Conservation (phyloP, 2,888 invertebrate genomes). For the Thecophora atra region DNA sequence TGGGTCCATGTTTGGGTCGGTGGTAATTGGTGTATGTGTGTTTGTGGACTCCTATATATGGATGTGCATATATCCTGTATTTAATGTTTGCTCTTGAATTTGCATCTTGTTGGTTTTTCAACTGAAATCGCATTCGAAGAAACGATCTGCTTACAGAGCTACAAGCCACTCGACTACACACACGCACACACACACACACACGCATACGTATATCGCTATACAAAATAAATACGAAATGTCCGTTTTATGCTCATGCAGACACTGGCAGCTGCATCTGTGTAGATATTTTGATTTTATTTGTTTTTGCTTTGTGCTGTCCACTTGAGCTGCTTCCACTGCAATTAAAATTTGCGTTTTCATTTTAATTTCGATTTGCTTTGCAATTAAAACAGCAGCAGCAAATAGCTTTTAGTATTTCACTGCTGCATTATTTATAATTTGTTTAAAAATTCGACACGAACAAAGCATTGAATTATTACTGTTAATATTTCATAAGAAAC, state of each 20-base stretch:
- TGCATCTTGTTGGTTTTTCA: slow-evolving; percentile 14
- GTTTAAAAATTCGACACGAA: no score
- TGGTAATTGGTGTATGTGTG: neutral
- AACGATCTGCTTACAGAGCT: slow-evolving; percentile 1
- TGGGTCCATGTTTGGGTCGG: neutral
- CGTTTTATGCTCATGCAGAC: no score
- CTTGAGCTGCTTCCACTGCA: slow-evolving; percentile 2
- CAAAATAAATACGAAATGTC: no score
- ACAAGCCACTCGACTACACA: neutral
- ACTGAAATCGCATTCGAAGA: slow-evolving; percentile 25
- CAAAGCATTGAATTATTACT: no score
- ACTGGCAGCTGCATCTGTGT: neutral
- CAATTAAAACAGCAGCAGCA: slow-evolving; percentile 27
- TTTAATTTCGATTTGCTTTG: slow-evolving; percentile 28
- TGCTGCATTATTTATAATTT: no score
- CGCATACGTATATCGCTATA: neutral
- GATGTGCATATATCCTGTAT: neutral
- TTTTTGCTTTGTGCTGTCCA: slow-evolving; percentile 16
- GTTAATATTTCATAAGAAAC: no score
- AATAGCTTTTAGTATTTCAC: slow-evolving; percentile 11
- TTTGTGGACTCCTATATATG: neutral
- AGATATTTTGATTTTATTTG: neutral
- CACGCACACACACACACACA: neutral
- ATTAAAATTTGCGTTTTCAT: neutral
- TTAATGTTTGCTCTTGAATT: slow-evolving; percentile 31